A percentile compares a stretch with the other conserved stretches of the same genome.
These are phyloP conservation scores for Xyliphius kryptos DNA, from an alignment of 2,113 vertebrate genomes.

Conservation along the genomic window DNA sequence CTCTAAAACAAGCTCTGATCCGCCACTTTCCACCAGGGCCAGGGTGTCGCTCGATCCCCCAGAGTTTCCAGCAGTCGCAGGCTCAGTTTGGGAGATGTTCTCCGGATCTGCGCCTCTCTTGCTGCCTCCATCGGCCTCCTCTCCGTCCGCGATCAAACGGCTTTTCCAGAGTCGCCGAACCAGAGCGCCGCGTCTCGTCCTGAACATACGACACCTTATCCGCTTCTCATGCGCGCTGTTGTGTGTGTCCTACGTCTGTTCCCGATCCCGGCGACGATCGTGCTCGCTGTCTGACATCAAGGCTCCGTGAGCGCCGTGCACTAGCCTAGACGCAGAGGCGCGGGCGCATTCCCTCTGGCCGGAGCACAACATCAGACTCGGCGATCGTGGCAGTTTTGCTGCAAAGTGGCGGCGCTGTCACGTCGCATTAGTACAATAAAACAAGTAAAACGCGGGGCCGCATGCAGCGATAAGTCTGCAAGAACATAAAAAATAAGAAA, in stretches of 20 bases:
- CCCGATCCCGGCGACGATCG: constrained; percentile 60
- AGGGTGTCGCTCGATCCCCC: constrained; percentile 50
- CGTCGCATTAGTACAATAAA: too few relatives aligned
- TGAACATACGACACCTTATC: constrained; percentile 88
- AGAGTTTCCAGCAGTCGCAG: constrained; percentile 49
- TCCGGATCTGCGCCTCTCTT: constrained; percentile 62
- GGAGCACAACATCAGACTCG: constrained; percentile 59
- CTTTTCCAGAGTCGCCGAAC: constrained; percentile 97
- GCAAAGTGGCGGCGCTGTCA: constrained; percentile 40
- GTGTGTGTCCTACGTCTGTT: constrained; percentile 52
- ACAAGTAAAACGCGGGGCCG: too few relatives aligned
- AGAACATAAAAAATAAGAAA: constrained; percentile 14
- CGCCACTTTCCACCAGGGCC: constrained; percentile 50
- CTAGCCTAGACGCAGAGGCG: constrained; percentile 55
- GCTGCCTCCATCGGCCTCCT: constrained; percentile 65
- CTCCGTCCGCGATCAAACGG: constrained; percentile 78
- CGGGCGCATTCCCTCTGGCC: constrained; percentile 49
- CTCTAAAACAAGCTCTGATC: constrained; percentile 54
- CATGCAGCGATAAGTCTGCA: constrained; percentile 9
- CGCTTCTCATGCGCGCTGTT: constrained; percentile 57
- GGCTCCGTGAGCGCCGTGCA: constrained; percentile 50
- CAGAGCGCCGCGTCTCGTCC: constrained; percentile 92
- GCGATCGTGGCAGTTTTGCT: constrained; percentile 45
- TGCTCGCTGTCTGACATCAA: constrained; percentile 50
- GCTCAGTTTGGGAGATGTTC: constrained; percentile 59